Conservation (phyloP, 2,113 vertebrate genomes). For the Uria aalge region DNA sequence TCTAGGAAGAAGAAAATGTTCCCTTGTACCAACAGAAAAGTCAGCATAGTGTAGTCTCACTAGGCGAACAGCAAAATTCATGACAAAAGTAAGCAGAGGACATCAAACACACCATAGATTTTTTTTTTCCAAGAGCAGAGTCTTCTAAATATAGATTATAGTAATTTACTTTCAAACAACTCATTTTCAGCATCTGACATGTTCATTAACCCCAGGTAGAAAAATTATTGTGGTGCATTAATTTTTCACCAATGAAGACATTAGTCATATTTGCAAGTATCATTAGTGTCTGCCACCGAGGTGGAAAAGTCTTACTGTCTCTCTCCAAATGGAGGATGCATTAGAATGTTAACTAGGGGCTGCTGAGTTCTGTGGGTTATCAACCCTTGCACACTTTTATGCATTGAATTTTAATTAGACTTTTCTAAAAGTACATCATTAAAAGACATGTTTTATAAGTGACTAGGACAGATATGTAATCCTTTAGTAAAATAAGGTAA, state of each 20-base stretch:
- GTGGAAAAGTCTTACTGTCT: slow-evolving; percentile 76
- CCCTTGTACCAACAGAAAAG: not conserved
- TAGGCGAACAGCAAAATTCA: not conserved
- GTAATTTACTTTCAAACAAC: slow-evolving; percentile 96
- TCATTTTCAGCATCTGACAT: slow-evolving; percentile 93
- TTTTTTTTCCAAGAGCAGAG: slow-evolving; percentile 51
- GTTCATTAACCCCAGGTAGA: slow-evolving; percentile 92
- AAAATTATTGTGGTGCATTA: slow-evolving; percentile 88
- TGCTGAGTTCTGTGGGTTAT: slow-evolving; percentile 64
- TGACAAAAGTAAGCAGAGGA: slow-evolving; percentile 47
- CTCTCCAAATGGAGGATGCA: slow-evolving; percentile 70
- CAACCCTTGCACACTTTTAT: slow-evolving; percentile 56
- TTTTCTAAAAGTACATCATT: slow-evolving; percentile 64
- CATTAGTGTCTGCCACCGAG: slow-evolving; percentile 79
- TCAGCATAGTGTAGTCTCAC: not conserved
- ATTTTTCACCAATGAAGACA: slow-evolving; percentile 90
- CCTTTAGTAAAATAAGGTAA: slow-evolving; percentile 62
- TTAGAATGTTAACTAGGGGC: slow-evolving; percentile 74
- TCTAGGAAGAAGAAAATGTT: not conserved
- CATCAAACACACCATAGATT: slow-evolving; percentile 40
- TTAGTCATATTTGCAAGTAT: slow-evolving; percentile 90
- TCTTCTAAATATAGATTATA: slow-evolving; percentile 93
- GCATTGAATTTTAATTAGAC: slow-evolving; percentile 73
- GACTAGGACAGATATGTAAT: slow-evolving; percentile 55
- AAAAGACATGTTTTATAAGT: slow-evolving; percentile 58